Evolutionary conservation across 2,797 vertebrate genomes (phyloP).

Genomic region (Odontamblyopus rebecca): DNA sequence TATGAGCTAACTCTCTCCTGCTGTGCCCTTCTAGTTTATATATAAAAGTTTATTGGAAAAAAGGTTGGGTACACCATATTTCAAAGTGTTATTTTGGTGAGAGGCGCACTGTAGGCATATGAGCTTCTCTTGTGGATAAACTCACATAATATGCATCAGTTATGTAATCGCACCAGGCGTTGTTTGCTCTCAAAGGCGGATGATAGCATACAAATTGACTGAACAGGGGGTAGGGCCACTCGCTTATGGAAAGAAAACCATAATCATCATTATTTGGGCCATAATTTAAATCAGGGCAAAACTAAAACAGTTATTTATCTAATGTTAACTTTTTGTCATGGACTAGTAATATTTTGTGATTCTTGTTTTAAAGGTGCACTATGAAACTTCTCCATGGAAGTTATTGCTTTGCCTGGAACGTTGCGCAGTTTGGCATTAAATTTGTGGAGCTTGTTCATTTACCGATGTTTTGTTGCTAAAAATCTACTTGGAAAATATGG

Average conservation of each 20-base stretch:
- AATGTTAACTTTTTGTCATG: not conserved
- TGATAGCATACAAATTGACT: not conserved
- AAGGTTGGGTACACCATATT: conserved; percentile 38
- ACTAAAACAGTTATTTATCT: not conserved
- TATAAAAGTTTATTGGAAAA: conserved; percentile 20
- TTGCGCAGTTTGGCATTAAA: not conserved
- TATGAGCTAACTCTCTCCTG: conserved; percentile 14
- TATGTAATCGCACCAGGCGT: conserved; percentile 50
- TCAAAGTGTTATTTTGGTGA: conserved; percentile 44
- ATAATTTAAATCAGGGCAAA: not conserved
- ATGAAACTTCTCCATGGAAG: not conserved
- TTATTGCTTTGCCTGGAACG: not conserved
- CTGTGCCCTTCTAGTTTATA: conserved; percentile 11
- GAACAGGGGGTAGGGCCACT: not conserved
- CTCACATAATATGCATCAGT: conserved; percentile 53
- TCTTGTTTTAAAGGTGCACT: not conserved
- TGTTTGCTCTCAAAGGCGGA: conserved; percentile 27
- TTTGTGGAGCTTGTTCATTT: not conserved
- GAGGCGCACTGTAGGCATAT: conserved; percentile 31
- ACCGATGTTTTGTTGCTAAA: no score
- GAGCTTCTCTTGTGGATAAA: conserved; percentile 34
- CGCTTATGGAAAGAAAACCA: not conserved
- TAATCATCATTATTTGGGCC: not conserved
- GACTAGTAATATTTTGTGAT: not conserved
- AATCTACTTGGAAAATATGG: no score